A percentile compares a stretch with the other conserved stretches of the same genome.
Evolutionary conservation across 2,113 vertebrate genomes (phyloP).

Genomic region (Gopherus evgoodei): DNA sequence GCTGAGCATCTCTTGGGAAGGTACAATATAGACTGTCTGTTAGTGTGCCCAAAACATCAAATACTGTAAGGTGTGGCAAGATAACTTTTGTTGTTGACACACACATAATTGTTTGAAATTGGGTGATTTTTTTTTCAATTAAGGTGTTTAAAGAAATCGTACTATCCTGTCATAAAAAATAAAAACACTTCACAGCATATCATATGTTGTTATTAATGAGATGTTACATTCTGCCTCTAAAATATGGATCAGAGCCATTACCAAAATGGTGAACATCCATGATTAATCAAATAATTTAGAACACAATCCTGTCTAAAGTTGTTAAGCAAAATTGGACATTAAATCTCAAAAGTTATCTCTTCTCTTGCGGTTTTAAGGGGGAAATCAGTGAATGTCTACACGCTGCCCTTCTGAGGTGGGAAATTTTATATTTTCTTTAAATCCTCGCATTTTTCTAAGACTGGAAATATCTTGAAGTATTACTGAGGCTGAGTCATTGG

Average conservation of each 20-base stretch:
- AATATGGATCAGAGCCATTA: neutral
- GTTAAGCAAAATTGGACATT: neutral
- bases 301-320: neutral
- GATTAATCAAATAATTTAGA: neutral
- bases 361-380: neutral
- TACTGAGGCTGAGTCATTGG: neutral
- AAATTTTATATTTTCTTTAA: constrained; percentile 16
- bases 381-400: neutral
- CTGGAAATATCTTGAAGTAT: neutral
- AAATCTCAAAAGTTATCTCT: neutral
- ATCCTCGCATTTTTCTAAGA: constrained; percentile 4
- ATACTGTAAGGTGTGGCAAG: neutral
- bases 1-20: neutral
- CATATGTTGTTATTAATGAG: neutral
- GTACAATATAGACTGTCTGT: constrained; percentile 8
- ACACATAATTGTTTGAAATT: constrained; percentile 13
- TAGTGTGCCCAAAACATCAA: constrained; percentile 31
- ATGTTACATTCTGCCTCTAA: neutral
- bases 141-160: neutral
- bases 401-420: neutral
- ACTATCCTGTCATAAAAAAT: neutral
- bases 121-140: neutral
- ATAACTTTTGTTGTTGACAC: neutral
- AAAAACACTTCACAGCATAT: neutral
- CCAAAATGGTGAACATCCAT: neutral